Evolutionary conservation across 2,797 vertebrate genomes (phyloP).

Genomic region (Eulemur coronatus): DNA sequence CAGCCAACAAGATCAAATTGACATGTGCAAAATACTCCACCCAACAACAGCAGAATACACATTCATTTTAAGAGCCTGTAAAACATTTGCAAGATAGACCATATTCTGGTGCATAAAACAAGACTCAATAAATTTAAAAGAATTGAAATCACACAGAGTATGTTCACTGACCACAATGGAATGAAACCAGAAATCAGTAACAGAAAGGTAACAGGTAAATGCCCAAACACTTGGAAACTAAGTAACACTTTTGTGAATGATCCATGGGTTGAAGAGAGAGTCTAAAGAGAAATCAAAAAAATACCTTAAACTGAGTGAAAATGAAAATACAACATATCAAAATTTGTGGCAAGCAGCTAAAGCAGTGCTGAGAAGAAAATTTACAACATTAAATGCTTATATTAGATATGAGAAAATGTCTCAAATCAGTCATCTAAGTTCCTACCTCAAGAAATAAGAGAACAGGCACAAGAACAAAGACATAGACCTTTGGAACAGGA

Average conservation of each 20-base stretch:
- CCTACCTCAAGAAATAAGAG: neutral
- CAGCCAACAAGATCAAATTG: neutral
- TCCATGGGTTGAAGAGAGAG: neutral
- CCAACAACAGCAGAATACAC: neutral
- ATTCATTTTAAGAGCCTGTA: neutral
- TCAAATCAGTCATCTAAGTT: neutral
- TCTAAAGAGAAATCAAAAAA: neutral
- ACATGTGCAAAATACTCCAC: neutral
- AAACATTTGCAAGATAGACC: neutral
- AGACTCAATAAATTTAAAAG: neutral
- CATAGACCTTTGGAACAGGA: too few species aligned
- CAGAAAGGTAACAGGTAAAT: neutral
- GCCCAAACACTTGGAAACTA: neutral
- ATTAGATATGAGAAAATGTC: constrained; percentile 23
- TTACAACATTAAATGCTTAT: neutral
- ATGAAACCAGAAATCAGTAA: neutral
- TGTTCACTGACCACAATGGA: neutral
- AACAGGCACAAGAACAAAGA: neutral
- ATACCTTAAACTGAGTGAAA: neutral
- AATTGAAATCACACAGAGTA: neutral
- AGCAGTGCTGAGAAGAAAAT: neutral
- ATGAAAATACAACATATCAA: neutral
- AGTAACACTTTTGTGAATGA: constrained; percentile 9
- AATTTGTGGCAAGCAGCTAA: neutral
- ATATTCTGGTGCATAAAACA: constrained; percentile 12